Evolutionary conservation across 2,113 vertebrate genomes (phyloP).

Genomic region (Chrysemys picta): DNA sequence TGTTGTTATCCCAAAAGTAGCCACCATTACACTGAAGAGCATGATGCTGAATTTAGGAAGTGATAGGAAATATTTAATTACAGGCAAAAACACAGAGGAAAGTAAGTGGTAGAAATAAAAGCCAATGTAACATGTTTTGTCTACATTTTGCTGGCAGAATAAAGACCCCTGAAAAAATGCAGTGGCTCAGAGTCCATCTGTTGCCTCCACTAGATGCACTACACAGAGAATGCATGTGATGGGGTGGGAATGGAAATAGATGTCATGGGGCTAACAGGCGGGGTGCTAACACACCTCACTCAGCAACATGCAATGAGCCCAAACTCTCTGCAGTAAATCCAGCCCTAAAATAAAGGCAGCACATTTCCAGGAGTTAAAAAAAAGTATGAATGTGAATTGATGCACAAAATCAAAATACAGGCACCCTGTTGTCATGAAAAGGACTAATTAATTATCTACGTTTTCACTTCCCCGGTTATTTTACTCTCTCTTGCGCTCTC

Average conservation of each 20-base stretch:
- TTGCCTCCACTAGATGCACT: constrained; percentile 27
- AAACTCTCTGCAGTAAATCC: neutral
- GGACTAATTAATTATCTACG: constrained; percentile 68
- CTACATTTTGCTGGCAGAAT: constrained; percentile 14
- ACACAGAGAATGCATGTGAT: constrained; percentile 23
- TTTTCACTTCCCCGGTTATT: constrained; percentile 50
- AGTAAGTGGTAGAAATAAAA: constrained; percentile 4
- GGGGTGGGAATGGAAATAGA: constrained; percentile 27
- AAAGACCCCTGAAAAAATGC: neutral
- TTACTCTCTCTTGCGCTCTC: neutral
- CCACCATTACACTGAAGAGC: neutral
- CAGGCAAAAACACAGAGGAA: neutral
- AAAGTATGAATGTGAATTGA: constrained; percentile 35
- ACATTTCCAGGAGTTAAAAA: neutral
- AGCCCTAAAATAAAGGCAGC: constrained; percentile 35
- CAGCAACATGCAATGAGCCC: constrained; percentile 39
- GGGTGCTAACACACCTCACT: neutral
- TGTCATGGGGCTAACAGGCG: constrained; percentile 60
- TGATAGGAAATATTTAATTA: neutral
- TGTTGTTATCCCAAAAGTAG: neutral
- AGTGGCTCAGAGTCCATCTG: neutral
- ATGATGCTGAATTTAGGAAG: neutral
- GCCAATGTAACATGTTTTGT: neutral
- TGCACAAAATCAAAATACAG: constrained; percentile 56
- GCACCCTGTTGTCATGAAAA: constrained; percentile 55